A percentile compares a stretch with the other conserved stretches of the same genome.
phyloP scores from a whole-genome alignment of 2,113 vertebrate species.

The Limanda limanda region DNA sequence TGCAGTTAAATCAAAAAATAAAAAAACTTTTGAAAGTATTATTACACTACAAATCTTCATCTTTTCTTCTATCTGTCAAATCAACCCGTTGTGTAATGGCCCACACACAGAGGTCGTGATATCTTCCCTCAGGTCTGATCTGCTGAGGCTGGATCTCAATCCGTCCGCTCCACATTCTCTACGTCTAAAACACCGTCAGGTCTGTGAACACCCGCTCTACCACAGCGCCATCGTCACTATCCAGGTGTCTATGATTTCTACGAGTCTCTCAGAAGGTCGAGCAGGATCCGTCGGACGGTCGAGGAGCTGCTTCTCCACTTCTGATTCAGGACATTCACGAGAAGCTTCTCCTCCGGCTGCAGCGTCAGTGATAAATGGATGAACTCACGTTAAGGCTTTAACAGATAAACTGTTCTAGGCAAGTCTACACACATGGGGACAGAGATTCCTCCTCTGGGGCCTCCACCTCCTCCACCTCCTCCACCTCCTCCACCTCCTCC shows the following conservation, averaged over 20 bases:
- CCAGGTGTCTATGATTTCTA: conserved; percentile 1
- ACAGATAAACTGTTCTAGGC: conserved; percentile 23
- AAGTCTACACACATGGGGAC: conserved; percentile 17
- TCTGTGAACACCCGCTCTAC: neutral
- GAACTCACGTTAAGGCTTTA: conserved; percentile 43
- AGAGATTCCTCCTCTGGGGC: neutral
- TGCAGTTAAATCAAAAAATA: too few relatives aligned
- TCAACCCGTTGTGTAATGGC: too few relatives aligned
- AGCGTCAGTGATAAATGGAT: conserved; percentile 2
- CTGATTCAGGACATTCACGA: conserved; percentile 38
- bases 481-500: neutral
- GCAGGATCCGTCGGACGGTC: neutral
- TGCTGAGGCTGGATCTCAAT: neutral
- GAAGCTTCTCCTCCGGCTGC: conserved; percentile 16
- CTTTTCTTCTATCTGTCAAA: too few relatives aligned
- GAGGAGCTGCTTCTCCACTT: neutral
- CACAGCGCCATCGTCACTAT: neutral
- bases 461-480: too few relatives aligned
- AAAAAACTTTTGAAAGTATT: too few relatives aligned
- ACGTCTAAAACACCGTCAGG: conserved; percentile 4
- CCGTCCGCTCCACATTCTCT: neutral
- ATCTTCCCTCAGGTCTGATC: neutral
- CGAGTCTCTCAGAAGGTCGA: neutral
- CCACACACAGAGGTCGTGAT: conserved; percentile 15
- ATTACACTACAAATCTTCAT: too few relatives aligned